Evolutionary conservation across 2,113 vertebrate species (phyloP), one percentile per base, ranked within the genome.

Genomic region (Turnix velox): DNA sequence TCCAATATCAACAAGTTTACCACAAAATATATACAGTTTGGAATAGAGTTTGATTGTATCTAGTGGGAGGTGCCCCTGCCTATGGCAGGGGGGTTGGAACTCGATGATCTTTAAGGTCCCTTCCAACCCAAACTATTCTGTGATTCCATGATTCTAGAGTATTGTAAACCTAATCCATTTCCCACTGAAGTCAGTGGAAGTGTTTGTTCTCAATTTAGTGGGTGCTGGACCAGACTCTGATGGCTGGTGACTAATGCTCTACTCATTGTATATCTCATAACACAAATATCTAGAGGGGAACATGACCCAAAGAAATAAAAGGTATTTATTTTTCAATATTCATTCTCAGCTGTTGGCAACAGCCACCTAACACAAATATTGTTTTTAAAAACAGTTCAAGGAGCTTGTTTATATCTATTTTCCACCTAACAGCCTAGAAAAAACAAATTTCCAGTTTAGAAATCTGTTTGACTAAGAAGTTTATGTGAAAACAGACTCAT

Each of bases 311-410:
- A 81, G 69, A 95, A 84, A 79, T 39, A 68, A 14, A 81, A 90
- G 75, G 43, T 79, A 84, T 25, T 87, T 90, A 81, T 82, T 95
- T 93, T 95, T 93, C 77, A 82, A 72, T 88, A 93, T 62, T 89
- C 40, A 33, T 85, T 81, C 52, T 54, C 49, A 69, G 7, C 18
- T 88, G 61, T 78, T 83, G 69, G 77, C 66, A 94, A 52, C 18
- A 73, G 15, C 27, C 73, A 20, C 58, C 68, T 93, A 79, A 91
- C 58, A 89, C 52, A 95, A 94, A 91, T 84, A 90, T 16, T 92
- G 25, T 20, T 87, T 90, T 82, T 35, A 94, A 80, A 57, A 61
- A 48, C 58, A 87, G 14, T 87, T 87, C 92, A 93, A 85, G 42
- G 39, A 92, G 35, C 13, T 72, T 89, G 66, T 95, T 95, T 94